Evolutionary conservation across 2,888 invertebrate species (phyloP).

Genomic region (Lasioglossum oenotherae): DNA sequence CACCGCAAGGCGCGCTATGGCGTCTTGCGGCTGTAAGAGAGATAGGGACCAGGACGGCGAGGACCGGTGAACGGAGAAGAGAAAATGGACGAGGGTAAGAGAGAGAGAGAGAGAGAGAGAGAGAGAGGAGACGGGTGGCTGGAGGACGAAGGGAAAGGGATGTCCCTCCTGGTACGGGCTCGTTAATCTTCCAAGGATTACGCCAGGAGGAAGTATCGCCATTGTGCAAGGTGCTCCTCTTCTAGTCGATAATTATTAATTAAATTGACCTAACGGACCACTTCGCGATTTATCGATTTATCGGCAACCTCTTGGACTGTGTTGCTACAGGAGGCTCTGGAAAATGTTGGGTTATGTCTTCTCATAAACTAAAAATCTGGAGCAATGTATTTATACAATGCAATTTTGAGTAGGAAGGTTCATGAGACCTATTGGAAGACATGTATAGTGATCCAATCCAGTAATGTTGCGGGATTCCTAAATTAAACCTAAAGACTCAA

Average conservation of each 20-base stretch:
- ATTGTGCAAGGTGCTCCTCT: slow-evolving; percentile 71
- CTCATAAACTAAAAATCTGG: background rate
- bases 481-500: background rate
- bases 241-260: slow-evolving; percentile 80
- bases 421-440: background rate
- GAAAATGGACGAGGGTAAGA: slow-evolving; percentile 36
- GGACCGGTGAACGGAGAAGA: slow-evolving; percentile 47
- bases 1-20: slow-evolving; percentile 80
- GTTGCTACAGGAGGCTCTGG: background rate
- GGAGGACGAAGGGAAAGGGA: slow-evolving; percentile 41
- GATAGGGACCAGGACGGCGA: slow-evolving; percentile 53
- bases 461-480: background rate
- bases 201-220: slow-evolving; percentile 75
- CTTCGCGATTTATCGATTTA: slow-evolving; percentile 70
- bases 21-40: slow-evolving; percentile 76
- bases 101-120: slow-evolving; percentile 18
- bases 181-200: slow-evolving; percentile 83
- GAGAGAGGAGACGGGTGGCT: slow-evolving; percentile 10
- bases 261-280: slow-evolving; percentile 71
- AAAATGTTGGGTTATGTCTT: background rate
- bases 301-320: slow-evolving; percentile 23
- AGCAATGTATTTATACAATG: background rate
- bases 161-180: slow-evolving; percentile 72
- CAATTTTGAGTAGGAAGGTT: background rate
- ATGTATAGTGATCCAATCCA: background rate